These are phyloP conservation scores for Diachrysia chrysitis DNA, from an alignment of 2,888 invertebrate genomes.

Conservation along the genomic window DNA sequence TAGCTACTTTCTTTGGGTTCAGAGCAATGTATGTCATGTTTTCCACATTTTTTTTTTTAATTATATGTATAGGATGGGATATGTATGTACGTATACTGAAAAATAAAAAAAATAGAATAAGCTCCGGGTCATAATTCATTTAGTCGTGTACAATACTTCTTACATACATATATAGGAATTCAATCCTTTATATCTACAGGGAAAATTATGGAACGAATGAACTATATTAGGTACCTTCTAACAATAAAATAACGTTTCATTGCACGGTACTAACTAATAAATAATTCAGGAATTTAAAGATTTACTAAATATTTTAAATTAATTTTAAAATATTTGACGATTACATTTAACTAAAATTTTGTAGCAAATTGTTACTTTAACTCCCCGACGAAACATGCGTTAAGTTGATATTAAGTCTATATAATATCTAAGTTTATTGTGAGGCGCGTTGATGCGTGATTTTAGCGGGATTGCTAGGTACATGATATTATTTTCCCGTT, in stretches of 20 bases:
- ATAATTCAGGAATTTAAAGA: not conserved
- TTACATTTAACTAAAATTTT: not conserved
- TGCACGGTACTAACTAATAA: not conserved
- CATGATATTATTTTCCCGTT: not conserved
- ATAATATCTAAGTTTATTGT: too few relatives aligned
- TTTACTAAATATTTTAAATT: not conserved
- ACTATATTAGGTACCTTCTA: conserved; percentile 1
- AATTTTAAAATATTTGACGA: not conserved
- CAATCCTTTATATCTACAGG: conserved; percentile 11
- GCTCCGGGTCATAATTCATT: not conserved
- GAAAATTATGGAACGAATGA: conserved; percentile 26
- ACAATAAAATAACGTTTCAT: conserved; percentile 1
- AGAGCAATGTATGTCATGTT: too few relatives aligned
- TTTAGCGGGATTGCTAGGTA: not conserved
- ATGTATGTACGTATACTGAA: too few relatives aligned
- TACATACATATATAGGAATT: not conserved
- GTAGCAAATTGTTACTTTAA: not conserved
- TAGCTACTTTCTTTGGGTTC: too few relatives aligned
- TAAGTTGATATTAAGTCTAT: not conserved
- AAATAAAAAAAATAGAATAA: too few relatives aligned
- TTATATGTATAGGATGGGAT: too few relatives aligned
- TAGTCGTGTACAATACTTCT: not conserved
- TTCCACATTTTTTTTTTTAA: too few relatives aligned
- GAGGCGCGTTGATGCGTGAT: not conserved
- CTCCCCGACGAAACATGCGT: not conserved